Evolutionary conservation across 2,888 invertebrate genomes (phyloP).

Genomic region (Lithosia quadra): DNA sequence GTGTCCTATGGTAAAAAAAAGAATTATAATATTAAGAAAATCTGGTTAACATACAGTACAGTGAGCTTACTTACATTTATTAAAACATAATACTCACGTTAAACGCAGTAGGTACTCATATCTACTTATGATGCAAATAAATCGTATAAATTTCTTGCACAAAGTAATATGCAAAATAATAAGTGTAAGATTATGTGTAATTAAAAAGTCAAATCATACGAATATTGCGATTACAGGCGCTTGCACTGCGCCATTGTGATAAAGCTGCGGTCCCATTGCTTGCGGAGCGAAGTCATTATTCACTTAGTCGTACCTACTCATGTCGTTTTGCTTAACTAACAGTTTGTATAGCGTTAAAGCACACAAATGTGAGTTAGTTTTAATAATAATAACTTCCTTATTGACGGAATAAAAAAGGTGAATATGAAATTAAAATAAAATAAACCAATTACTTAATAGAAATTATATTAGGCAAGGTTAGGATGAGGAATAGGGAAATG

Average conservation of each 20-base stretch:
- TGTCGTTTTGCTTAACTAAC: background rate
- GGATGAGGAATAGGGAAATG: too few species aligned
- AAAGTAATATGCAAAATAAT: constrained; percentile 32
- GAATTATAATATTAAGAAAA: too few species aligned
- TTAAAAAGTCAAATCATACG: constrained; percentile 28
- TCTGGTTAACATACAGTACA: background rate
- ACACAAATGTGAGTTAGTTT: too few species aligned
- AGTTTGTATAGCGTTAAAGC: background rate
- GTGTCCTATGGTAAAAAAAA: too few species aligned
- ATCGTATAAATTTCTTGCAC: constrained; percentile 26
- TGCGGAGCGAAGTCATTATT: constrained; percentile 26
- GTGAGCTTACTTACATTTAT: constrained; percentile 7
- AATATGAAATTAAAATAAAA: too few species aligned
- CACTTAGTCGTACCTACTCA: constrained; percentile 22
- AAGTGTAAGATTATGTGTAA: constrained; percentile 24
- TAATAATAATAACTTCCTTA: background rate
- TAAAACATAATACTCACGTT: background rate
- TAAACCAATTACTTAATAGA: too few species aligned
- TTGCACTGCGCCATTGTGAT: constrained; percentile 9
- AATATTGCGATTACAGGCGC: constrained; percentile 20
- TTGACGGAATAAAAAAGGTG: background rate
- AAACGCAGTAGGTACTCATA: background rate
- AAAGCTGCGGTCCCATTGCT: constrained; percentile 16
- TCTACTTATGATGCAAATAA: constrained; percentile 25
- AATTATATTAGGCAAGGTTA: too few species aligned